Base-by-base conservation (phyloP, 2,888 invertebrate species). In the Ashinkailepas kermadecensis region DNA sequence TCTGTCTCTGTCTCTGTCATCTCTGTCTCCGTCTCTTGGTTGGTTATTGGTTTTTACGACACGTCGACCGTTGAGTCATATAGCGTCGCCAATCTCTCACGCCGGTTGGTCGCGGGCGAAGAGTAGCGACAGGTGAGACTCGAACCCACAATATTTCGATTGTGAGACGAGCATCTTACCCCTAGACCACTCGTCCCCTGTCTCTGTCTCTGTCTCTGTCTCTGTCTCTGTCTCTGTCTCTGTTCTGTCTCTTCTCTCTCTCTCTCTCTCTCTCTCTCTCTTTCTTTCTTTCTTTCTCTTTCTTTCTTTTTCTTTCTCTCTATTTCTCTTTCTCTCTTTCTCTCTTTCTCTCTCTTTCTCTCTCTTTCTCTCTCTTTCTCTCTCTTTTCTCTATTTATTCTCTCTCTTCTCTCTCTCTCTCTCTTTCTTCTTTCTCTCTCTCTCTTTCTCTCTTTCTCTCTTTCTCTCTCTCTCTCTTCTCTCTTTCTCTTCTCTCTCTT, bases 401-500 rank as follows among this genome's bases (percentile, higher is more conserved):
- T 70, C 70, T 70, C 70, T 70, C 70, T 70, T 70, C 70, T 70
- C 78, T n/a, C 78, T 78, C 78, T 78, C 78, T 78, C 78, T 78
- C n/a, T 78, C 78, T 78, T 13, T 78, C 78, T 78, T 70, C 70
- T 70, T 15, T 70, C 70, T 70, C 11, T 70, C 70, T 78, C 70
- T 70, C 70, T 70, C 70, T 70, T 15, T 70, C 70, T 70, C 70
- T 70, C 11, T 70, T 15, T 70, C 70, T 70, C 70, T 70, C 70
- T 70, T 15, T 70, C 70, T 70, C 70, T 70, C 70, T 70, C 70
- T 70, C 11, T 70, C 70, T 70, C 58, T 81, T 81, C 59, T 81
- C 59, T 81, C 59, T 74, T 25, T 81, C 25, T 81, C 59, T 81
- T 81, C 59, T 81, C 59, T 81, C 59, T 74, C 23, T 81, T 81